Evolutionary conservation across 2,113 vertebrate species (phyloP), one percentile per base, ranked within the genome.

Genomic region (Odocoileus hemionus): DNA sequence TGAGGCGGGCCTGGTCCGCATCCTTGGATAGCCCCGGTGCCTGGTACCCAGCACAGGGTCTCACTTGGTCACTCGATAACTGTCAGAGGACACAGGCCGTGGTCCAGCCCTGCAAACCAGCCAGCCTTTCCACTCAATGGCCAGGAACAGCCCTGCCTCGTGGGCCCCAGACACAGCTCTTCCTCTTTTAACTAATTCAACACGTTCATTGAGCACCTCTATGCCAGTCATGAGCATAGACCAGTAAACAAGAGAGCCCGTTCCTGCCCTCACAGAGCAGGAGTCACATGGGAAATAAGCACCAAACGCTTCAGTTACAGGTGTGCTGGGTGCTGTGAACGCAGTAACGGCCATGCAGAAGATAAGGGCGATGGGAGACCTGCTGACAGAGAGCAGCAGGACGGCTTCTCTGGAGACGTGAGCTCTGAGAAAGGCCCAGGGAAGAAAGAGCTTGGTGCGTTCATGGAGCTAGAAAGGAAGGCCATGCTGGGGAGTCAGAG

Each of bases 301-400:
- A 36, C 58, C 61, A 1, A n/a, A n/a, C 7, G 15, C 6, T 11
- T 5, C 21, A 60, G 76, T 33, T 21, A 39, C 7, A 11, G 15
- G 14, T 11, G 50, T n/a, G 60, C 14, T 5, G 5, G 5, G 36
- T 39, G 47, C 39, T 13, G 2, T 15, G n/a, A 47, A 33, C 50
- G 9, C 50, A 85, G 60, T 23, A 21, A 28, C 23, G 15, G n/a
- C 47, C 47, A 3, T 2, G 36, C 50, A 26, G 47, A 55, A 83
- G 28, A 13, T 2, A 11, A 25, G 39, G 67, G 36, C 0, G 3
- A 3, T 7, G 13, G 39, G 12, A 60, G 12, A 3, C 21, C 94
- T 36, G 0, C 13, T 13, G n/a, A 30, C 79, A 4, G 0, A 26
- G 11, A 67, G 25, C 64, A 47, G 57, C 13, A 5, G 25, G 50